phyloP scores from a whole-genome alignment of 2,113 vertebrate genomes.

The Leuciscus idus region DNA sequence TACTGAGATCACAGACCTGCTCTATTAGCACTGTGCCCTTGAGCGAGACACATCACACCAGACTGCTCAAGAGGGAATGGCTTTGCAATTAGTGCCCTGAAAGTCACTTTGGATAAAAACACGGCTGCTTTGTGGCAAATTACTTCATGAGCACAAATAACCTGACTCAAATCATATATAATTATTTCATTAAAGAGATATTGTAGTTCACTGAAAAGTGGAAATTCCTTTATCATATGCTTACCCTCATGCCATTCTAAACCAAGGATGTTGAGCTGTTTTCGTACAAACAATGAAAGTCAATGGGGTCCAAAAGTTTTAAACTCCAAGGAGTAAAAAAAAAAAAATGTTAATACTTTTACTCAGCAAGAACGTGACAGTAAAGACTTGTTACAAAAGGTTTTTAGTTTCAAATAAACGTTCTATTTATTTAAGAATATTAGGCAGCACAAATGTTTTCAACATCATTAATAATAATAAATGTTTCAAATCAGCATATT shows the following conservation, averaged over 20 bases:
- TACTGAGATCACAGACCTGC: conserved; percentile 13
- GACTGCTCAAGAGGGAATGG: conserved; percentile 9
- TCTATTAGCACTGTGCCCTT: conserved; percentile 18
- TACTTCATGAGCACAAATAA: conserved; percentile 16
- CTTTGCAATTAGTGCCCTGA: conserved; percentile 23
- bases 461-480: neutral
- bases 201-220: neutral
- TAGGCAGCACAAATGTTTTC: no score
- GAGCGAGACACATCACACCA: conserved; percentile 9
- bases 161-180: neutral
- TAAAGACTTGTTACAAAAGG: neutral
- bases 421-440: neutral
- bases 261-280: neutral
- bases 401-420: no score
- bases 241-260: neutral
- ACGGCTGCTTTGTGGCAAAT: conserved; percentile 10
- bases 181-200: neutral
- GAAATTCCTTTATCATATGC: neutral
- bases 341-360: no score
- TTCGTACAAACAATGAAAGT: neutral
- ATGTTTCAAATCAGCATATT: neutral
- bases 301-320: neutral
- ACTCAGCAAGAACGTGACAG: neutral
- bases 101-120: conserved; percentile 36
- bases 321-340: no score